Percentiles rank a stretch among this genome's conserved stretches.
phyloP scores from a whole-genome alignment of 2,888 invertebrate genomes.

The Aphidius colemani region DNA sequence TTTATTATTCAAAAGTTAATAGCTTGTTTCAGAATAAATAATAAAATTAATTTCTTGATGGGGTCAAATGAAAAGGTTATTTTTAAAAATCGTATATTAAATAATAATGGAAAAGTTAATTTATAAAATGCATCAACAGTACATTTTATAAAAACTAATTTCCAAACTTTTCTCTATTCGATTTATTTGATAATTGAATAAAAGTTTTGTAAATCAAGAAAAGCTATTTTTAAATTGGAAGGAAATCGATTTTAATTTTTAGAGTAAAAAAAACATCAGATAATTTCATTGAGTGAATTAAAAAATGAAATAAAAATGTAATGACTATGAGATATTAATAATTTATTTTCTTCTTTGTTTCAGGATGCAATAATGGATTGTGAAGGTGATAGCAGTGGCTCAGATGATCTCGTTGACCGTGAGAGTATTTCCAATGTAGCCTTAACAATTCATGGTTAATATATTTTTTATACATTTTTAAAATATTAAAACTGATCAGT shows the following conservation, averaged over 20 bases:
- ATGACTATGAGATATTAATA: neutral
- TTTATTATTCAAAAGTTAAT: too few species aligned
- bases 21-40: too few species aligned
- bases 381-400: slow-evolving; percentile 43
- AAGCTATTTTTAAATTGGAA: slow-evolving; percentile 15
- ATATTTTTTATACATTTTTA: neutral
- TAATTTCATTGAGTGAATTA: too few species aligned
- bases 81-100: too few species aligned
- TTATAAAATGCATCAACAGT: too few species aligned
- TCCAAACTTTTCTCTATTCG: slow-evolving; percentile 3
- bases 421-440: slow-evolving; percentile 44
- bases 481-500: too few species aligned
- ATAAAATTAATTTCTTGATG: too few species aligned
- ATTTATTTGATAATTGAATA: slow-evolving; percentile 16
- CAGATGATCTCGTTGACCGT: slow-evolving; percentile 46
- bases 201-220: slow-evolving; percentile 15
- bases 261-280: too few species aligned
- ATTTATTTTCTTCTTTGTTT: slow-evolving; percentile 30
- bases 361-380: slow-evolving; percentile 56
- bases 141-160: neutral
- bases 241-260: neutral
- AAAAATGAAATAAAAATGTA: too few species aligned
- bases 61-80: too few species aligned
- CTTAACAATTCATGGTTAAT: slow-evolving; percentile 50
- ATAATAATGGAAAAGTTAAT: neutral